Evolutionary conservation across 2,113 vertebrate genomes (phyloP).

Genomic region (Equus przewalskii): DNA sequence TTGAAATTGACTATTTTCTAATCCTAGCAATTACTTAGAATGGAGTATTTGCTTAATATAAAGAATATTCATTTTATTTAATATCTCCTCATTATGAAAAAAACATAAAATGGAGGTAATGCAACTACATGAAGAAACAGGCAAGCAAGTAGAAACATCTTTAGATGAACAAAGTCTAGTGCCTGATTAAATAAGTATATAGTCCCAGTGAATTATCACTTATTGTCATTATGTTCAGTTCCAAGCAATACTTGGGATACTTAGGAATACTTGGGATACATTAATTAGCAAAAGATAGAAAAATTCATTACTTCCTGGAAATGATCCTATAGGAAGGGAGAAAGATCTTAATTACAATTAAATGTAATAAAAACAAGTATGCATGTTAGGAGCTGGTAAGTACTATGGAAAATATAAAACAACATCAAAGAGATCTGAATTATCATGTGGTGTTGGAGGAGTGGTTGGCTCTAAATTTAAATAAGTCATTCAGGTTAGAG

Average conservation of each 20-base stretch:
- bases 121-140: background rate
- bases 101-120: background rate
- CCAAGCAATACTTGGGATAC: background rate
- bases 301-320: background rate
- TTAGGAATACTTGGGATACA: background rate
- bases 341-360: background rate
- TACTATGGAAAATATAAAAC: background rate
- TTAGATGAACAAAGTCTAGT: background rate
- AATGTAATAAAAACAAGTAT: background rate
- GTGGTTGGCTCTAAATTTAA: background rate
- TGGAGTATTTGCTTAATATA: background rate
- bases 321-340: background rate
- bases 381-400: background rate
- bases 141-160: background rate
- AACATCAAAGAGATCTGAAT: background rate
- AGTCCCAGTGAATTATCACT: background rate
- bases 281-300: background rate
- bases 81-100: background rate
- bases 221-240: background rate
- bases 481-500: background rate
- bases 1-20: background rate
- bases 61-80: background rate
- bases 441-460: background rate
- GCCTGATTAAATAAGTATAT: background rate
- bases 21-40: background rate